Evolutionary conservation across 2,113 vertebrate species (phyloP), one percentile per base, ranked within the genome.

Genomic region (Leptodactylus fuscus): DNA sequence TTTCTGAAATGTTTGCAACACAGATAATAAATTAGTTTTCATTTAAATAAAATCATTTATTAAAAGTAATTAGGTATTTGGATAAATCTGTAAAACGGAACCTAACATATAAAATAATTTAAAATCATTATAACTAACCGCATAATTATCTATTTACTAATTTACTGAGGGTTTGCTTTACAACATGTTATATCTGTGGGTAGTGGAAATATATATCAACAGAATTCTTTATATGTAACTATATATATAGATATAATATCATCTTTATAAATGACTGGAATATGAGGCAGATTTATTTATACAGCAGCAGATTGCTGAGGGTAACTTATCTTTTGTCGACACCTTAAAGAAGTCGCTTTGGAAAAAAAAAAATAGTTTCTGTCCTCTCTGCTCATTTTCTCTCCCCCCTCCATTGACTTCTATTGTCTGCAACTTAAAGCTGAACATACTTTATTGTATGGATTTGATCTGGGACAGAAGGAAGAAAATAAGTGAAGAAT

Each of bases 21-120:
- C 51, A 79, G 51, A 55, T 60, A 12, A 79, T 79, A 79, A 79
- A 58, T 58, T 55, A 60, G 8, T 79, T 79, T 79, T 79, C 51
- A 58, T 53, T 79, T 79, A 38, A 79, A 58, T 79, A 79, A 79
- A 79, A 58, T 11, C 29, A 22, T 58, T 38, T 36, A 58, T 79
- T 79, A 60, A 79, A 36, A n/a, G 32, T 78, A 78, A 78, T 78
- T 78, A 78, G 48, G 32, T 55, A 55, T 78, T 55, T 78, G n/a
- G 75, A 55, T 20, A 78, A 53, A 36, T 38, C 32, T 78, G 49
- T 36, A 38, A 78, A 55, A 78, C n/a, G 8, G 16, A 78, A 78
- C 18, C 15, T 20, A 36, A 38, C 34, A 11, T 69, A 38, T 69
- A 38, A 69, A 69, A 69, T 69, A 38, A 69, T 69, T 69, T 27